Conservation (phyloP, 2,113 vertebrate genomes). For the Cottus gobio region DNA sequence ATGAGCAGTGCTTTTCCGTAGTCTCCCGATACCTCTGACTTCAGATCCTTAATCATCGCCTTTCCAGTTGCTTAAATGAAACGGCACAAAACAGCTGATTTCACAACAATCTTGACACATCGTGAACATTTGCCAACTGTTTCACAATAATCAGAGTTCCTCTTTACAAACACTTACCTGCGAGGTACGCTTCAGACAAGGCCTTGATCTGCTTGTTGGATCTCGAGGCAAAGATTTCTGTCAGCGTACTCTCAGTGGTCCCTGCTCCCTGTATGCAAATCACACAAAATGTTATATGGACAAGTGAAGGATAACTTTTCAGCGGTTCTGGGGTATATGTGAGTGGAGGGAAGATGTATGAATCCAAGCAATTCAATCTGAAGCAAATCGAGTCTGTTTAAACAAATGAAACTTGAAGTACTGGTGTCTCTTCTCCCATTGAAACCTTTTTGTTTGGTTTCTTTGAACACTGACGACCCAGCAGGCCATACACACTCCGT, state of each 20-base stretch:
- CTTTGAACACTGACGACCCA: background rate
- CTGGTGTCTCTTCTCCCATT: background rate
- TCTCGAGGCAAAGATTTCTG: slow-evolving; percentile 89
- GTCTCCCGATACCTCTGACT: slow-evolving; percentile 88
- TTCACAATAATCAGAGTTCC: background rate
- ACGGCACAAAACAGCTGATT: background rate
- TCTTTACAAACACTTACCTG: slow-evolving; percentile 74
- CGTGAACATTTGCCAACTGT: background rate
- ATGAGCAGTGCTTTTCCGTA: slow-evolving; percentile 86
- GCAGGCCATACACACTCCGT: background rate
- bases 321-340: background rate
- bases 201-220: slow-evolving; percentile 87
- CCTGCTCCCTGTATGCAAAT: slow-evolving; percentile 82
- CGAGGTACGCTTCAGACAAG: slow-evolving; percentile 84
- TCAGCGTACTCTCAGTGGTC: slow-evolving; percentile 85
- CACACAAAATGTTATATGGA: background rate
- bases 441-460: background rate
- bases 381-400: background rate
- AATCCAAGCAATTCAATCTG: background rate
- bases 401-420: background rate
- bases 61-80: slow-evolving; percentile 82
- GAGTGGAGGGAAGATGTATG: background rate
- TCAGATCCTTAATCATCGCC: slow-evolving; percentile 81
- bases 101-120: background rate
- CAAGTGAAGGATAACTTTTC: background rate